Conservation (phyloP, 2,797 vertebrate species). For the Lepus townsendii region DNA sequence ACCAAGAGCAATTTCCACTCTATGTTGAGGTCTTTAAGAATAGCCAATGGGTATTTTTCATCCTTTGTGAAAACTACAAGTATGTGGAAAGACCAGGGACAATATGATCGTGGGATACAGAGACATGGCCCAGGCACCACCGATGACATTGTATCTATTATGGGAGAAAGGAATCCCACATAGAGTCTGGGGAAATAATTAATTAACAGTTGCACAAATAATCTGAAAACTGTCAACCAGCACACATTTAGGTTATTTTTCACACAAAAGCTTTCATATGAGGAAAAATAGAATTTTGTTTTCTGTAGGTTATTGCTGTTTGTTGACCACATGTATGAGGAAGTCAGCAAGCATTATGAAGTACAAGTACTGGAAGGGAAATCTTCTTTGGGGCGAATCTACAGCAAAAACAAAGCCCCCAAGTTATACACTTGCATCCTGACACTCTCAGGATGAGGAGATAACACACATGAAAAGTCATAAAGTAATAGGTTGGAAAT, state of each 20-base stretch:
- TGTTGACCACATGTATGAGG: slow-evolving; percentile 19
- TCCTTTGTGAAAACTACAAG: neutral
- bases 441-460: neutral
- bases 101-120: neutral
- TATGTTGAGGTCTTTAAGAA: neutral
- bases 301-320: slow-evolving; percentile 50
- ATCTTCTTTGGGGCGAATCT: neutral
- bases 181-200: slow-evolving; percentile 26
- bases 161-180: neutral
- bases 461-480: slow-evolving; percentile 4
- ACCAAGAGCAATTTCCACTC: neutral
- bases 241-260: slow-evolving; percentile 48
- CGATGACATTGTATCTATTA: neutral
- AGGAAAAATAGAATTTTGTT: slow-evolving; percentile 26
- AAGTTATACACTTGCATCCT: slow-evolving; percentile 40
- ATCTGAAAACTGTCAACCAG: slow-evolving; percentile 29
- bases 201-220: slow-evolving; percentile 27
- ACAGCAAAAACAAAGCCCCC: slow-evolving; percentile 17
- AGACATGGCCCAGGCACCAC: neutral
- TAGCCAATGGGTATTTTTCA: neutral
- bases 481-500: neutral
- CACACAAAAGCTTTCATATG: slow-evolving; percentile 21
- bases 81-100: neutral
- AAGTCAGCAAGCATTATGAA: slow-evolving; percentile 12
- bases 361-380: slow-evolving; percentile 11